Percentiles rank a stretch among this genome's conserved stretches.
Conservation (phyloP, 1,140 invertebrate genomes). For the Drosophila rhopaloa region DNA sequence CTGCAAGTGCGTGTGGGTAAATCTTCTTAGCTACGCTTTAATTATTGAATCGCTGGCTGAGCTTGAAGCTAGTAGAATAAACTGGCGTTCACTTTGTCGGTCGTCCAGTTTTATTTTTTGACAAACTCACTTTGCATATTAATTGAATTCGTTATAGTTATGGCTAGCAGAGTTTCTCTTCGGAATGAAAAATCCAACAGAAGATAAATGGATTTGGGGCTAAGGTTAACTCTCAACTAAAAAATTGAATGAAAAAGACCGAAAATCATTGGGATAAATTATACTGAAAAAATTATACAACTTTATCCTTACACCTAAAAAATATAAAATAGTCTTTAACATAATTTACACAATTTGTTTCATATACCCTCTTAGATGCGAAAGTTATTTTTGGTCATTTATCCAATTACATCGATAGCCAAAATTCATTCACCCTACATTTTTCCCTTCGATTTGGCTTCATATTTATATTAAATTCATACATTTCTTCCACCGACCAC, state of each 20-base stretch:
- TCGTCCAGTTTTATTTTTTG: conserved; percentile 18
- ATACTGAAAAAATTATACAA: too few relatives aligned
- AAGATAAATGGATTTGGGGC: conserved; percentile 38
- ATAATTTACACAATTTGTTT: too few relatives aligned
- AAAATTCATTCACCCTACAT: not conserved
- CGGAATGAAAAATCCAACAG: not conserved
- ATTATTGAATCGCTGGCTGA: conserved; percentile 41
- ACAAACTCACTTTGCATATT: conserved; percentile 55
- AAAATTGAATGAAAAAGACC: conserved; percentile 3
- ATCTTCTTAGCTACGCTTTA: conserved; percentile 51
- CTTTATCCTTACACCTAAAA: too few relatives aligned
- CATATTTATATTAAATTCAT: conserved; percentile 3
- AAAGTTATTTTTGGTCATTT: conserved; percentile 1
- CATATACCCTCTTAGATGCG: not conserved
- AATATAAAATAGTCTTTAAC: too few relatives aligned
- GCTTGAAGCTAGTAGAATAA: conserved; percentile 28
- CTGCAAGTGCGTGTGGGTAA: conserved; percentile 54
- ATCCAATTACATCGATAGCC: not conserved
- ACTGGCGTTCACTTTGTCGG: conserved; percentile 28
- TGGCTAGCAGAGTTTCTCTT: conserved; percentile 3
- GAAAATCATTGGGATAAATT: not conserved
- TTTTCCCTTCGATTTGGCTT: not conserved
- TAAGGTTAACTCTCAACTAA: conserved; percentile 5
- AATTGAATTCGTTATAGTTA: conserved; percentile 60
- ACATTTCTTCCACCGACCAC: conserved; percentile 1